These are phyloP conservation scores for Cephalopachus bancanus DNA, from an alignment of 2,797 vertebrate species.

Conservation along the genomic window DNA sequence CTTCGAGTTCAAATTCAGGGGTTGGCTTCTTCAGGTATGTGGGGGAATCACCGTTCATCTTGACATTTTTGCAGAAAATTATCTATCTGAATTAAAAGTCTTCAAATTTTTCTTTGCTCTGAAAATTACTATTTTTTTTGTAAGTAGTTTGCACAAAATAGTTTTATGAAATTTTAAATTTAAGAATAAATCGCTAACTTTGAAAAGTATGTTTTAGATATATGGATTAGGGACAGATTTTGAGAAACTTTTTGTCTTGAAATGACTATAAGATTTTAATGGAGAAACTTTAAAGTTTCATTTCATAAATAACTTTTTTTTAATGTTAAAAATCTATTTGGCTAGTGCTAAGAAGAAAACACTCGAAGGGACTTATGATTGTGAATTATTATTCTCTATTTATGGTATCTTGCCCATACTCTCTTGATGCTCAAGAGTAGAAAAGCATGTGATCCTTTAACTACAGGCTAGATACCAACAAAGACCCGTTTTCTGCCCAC, in stretches of 20 bases:
- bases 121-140: constrained; percentile 40
- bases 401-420: neutral
- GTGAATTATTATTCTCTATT: neutral
- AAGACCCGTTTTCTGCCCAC: neutral
- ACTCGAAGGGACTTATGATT: neutral
- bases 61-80: neutral
- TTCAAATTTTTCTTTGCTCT: constrained; percentile 15
- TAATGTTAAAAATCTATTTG: neutral
- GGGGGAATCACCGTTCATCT: neutral
- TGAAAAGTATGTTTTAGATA: neutral
- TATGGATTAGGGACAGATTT: neutral
- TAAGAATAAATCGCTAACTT: neutral
- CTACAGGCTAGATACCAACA: neutral
- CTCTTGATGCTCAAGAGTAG: neutral
- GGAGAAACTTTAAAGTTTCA: neutral
- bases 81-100: constrained; percentile 49
- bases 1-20: neutral
- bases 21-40: neutral
- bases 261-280: constrained; percentile 24
- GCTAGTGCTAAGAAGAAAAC: neutral
- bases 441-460: neutral
- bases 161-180: constrained; percentile 49
- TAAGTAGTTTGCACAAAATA: neutral
- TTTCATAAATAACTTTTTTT: neutral
- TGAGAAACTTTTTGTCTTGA: neutral